Conservation (phyloP, 2,888 invertebrate genomes). For the Baronia brevicornis region DNA sequence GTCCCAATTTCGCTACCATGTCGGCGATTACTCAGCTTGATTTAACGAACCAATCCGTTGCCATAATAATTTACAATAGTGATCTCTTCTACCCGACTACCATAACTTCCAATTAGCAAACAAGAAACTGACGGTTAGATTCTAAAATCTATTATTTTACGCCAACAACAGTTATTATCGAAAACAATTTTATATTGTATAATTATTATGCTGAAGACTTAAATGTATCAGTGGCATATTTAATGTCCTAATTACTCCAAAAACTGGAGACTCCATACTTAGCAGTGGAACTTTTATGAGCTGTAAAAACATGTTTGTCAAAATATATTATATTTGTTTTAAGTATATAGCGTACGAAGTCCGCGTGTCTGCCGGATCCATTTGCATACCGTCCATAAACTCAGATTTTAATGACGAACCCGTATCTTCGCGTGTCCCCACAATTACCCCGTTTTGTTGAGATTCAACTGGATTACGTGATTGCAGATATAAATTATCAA, state of each 20-base stretch:
- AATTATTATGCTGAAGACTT: slow-evolving; percentile 35
- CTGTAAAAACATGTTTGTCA: slow-evolving; percentile 8
- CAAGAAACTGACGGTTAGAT: too few relatives aligned
- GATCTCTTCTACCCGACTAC: slow-evolving; percentile 38
- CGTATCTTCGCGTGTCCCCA: slow-evolving; percentile 25
- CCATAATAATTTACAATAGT: slow-evolving; percentile 52
- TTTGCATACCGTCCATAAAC: slow-evolving; percentile 36
- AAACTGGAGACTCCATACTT: too few relatives aligned
- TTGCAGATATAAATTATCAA: slow-evolving; percentile 21
- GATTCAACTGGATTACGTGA: slow-evolving; percentile 28
- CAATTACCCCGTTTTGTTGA: slow-evolving; percentile 25
- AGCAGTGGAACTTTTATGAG: too few relatives aligned
- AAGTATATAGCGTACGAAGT: too few relatives aligned
- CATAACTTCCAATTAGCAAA: slow-evolving; percentile 66
- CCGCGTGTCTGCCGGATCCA: slow-evolving; percentile 16
- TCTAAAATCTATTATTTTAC: too few relatives aligned
- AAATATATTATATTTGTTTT: too few relatives aligned
- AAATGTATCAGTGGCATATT: slow-evolving; percentile 25
- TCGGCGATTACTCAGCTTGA: slow-evolving; percentile 52
- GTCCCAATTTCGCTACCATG: slow-evolving; percentile 31
- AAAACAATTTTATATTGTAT: slow-evolving; percentile 25
- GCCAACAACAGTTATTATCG: too few relatives aligned
- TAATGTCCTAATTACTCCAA: too few relatives aligned
- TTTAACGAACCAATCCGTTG: slow-evolving; percentile 43
- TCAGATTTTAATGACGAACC: slow-evolving; percentile 29